Base-by-base conservation (phyloP, 2,888 invertebrate species). In the Aphodius sticticus region DNA sequence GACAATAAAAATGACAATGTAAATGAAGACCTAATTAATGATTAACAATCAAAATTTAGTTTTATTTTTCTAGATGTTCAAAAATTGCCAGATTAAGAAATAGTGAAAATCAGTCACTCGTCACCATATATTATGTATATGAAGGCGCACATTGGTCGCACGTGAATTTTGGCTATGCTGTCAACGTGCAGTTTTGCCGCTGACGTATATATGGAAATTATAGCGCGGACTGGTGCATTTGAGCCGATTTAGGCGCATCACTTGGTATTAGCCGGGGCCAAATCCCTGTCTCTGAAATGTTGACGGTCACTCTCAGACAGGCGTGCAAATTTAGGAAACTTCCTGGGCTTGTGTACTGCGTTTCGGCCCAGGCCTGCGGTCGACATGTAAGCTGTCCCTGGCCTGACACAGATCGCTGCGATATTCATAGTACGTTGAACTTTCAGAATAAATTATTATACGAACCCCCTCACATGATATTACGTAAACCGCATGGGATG, bases 281-380 rank as follows among this genome's bases (percentile, higher is more conserved):
- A 53, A 53, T 53, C 53, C 53, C 53, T 53, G 53, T 53, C 53
- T 53, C 53, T 53, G 53, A 53, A 53, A 53, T 53, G 53, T 53
- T 53, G 53, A 53, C 53, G 53, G 53, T 53, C 53, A 53, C 53
- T 53, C 12, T 53, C 53, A 53, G 53, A 53, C 53, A 53, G 53
- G 53, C 53, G 53, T 5, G 53, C 53, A 53, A 53, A 53, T 53
- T 53, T 53, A 2, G 53, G 53, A 53, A 53, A 53, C 53, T 53
- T 53, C 53, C 53, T 53, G 53, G 53, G 53, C 53, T 12, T 53
- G 53, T 53, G 6, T 53, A 53, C 53, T 53, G 53, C 53, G 53
- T 53, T 53, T 53, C 53, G 53, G 53, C 12, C 9, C 53, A 7
- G 53, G 53, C 53, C 53, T 53, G 53, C 6, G 53, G 53, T 53